These are phyloP conservation scores for Brachionus sp. DNA, from an alignment of 1,140 invertebrate species.

Conservation along the genomic window DNA sequence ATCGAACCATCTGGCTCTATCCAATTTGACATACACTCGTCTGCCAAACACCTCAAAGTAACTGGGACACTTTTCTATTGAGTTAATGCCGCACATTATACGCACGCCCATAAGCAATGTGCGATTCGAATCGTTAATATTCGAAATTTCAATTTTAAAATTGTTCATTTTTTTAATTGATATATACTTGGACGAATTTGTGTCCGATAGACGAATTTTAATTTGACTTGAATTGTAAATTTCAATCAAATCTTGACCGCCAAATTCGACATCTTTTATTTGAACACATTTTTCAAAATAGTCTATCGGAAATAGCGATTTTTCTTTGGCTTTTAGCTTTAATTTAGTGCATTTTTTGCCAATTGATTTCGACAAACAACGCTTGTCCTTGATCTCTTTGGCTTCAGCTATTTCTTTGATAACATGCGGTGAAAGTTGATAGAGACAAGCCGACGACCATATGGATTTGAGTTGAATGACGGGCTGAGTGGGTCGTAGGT, in stretches of 20 bases:
- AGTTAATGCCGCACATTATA: constrained; percentile 79
- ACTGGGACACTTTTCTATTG: constrained; percentile 74
- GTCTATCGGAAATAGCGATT: constrained; percentile 75
- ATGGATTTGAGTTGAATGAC: constrained; percentile 55
- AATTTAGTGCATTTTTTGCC: constrained; percentile 56
- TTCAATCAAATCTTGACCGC: constrained; percentile 88
- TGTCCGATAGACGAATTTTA: constrained; percentile 71
- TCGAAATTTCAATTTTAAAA: constrained; percentile 81
- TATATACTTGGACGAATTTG: constrained; percentile 68
- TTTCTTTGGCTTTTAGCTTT: constrained; percentile 52
- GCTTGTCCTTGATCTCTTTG: not conserved
- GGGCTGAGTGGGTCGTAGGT: constrained; percentile 50
- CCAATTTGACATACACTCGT: constrained; percentile 69
- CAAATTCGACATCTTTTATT: constrained; percentile 84
- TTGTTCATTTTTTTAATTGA: constrained; percentile 68
- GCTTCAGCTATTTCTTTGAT: not conserved
- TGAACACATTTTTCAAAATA: constrained; percentile 91
- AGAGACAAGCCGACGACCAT: not conserved
- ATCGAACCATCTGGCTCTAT: constrained; percentile 85
- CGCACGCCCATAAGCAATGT: constrained; percentile 68
- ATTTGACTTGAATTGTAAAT: constrained; percentile 91
- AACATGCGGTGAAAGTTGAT: not conserved
- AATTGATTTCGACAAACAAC: constrained; percentile 45
- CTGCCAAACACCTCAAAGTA: constrained; percentile 83
- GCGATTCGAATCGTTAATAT: constrained; percentile 79